Conservation (phyloP, 2,113 vertebrate species). For the Dinomys branickii region DNA sequence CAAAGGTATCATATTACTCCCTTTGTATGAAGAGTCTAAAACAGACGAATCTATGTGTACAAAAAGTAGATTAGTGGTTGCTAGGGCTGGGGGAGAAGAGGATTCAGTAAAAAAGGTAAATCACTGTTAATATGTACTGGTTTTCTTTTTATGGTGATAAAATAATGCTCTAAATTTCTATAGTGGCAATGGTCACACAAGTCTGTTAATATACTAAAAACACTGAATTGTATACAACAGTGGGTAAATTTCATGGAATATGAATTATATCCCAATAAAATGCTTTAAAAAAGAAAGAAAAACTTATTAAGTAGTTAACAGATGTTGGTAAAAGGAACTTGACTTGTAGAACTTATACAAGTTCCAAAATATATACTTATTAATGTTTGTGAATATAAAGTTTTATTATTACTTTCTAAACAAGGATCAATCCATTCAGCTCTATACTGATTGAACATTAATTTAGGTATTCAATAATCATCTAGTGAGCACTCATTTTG, state of each 20-base stretch:
- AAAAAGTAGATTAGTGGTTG: neutral
- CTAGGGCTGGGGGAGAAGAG: neutral
- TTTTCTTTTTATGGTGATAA: neutral
- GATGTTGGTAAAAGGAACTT: neutral
- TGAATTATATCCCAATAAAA: neutral
- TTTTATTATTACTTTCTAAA: neutral
- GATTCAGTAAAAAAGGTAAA: rapidly evolving
- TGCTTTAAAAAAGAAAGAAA: neutral
- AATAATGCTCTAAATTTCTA: neutral
- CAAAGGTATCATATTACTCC: neutral
- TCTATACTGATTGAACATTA: neutral
- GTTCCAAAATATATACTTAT: neutral
- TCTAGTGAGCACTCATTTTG: neutral
- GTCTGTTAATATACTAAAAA: neutral
- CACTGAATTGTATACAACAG: neutral
- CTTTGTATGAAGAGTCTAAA: neutral
- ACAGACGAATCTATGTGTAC: neutral
- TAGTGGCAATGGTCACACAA: no score
- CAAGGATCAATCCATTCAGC: neutral
- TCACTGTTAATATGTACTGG: neutral
- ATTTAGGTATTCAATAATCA: slow-evolving; percentile 8
- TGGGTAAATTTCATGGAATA: neutral
- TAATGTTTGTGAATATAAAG: neutral
- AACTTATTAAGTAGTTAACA: neutral
- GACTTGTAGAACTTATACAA: neutral